Conservation (phyloP, 2,888 invertebrate genomes). For the Oscheius sp. region DNA sequence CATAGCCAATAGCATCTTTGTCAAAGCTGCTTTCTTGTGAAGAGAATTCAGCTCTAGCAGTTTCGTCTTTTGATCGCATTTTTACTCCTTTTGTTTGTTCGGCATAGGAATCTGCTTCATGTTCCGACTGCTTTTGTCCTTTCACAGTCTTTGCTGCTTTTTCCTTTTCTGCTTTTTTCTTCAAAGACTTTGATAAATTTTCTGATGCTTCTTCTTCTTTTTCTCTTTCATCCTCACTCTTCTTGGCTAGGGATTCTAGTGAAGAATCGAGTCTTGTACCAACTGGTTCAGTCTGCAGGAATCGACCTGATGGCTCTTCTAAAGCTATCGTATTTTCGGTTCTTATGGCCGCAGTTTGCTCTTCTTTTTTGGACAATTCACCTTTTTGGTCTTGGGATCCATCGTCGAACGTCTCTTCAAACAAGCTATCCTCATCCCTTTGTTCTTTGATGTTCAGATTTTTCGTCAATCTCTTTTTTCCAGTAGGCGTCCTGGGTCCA, state of each 20-base stretch:
- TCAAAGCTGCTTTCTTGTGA: neutral
- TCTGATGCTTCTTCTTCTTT: slow-evolving; percentile 11
- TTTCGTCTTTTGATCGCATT: neutral
- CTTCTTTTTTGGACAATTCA: slow-evolving; percentile 1
- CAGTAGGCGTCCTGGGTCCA: slow-evolving; percentile 5
- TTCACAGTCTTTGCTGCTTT: neutral
- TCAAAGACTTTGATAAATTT: neutral
- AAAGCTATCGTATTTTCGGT: neutral
- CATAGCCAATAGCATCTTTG: neutral
- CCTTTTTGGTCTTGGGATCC: slow-evolving; percentile 1
- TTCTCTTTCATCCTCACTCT: slow-evolving; percentile 24
- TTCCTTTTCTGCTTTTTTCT: slow-evolving; percentile 2
- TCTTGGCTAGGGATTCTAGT: slow-evolving; percentile 9
- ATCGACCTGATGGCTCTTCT: neutral
- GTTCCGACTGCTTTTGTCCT: neutral
- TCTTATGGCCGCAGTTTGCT: slow-evolving; percentile 3
- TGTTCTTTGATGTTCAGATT: slow-evolving; percentile 20
- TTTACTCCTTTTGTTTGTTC: slow-evolving; percentile 15
- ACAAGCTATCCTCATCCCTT: slow-evolving; percentile 3
- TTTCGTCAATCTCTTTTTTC: slow-evolving; percentile 20
- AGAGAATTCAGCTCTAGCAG: neutral
- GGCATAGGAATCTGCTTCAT: neutral
- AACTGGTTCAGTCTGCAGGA: neutral
- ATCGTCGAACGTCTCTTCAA: slow-evolving; percentile 9
- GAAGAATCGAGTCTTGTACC: neutral